Percentiles rank a stretch among this genome's conserved stretches.
These are phyloP conservation scores for Montipora sp. DNA, from an alignment of 64 coral and sea anemone species.

Conservation along the genomic window DNA sequence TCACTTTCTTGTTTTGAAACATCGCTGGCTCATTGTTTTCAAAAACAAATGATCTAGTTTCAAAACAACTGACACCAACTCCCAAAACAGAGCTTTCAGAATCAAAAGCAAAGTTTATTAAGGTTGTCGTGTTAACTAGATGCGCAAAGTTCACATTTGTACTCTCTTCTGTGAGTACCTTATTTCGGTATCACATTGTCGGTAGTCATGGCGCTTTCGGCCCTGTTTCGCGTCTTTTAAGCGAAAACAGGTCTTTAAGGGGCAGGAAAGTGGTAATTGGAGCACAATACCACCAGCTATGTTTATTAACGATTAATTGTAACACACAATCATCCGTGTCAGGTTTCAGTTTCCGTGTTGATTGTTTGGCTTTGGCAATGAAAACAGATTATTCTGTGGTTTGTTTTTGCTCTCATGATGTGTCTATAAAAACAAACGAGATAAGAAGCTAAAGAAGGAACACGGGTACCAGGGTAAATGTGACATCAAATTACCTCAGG, in stretches of 20 bases:
- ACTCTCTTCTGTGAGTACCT: not conserved
- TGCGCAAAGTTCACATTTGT: not conserved
- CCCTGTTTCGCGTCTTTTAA: not conserved
- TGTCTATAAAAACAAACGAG: conserved; percentile 22
- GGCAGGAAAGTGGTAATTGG: not conserved
- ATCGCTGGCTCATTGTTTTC: conserved; percentile 1
- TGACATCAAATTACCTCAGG: conserved; percentile 65
- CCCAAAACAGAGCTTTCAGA: conserved; percentile 3
- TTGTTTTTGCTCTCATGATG: not conserved
- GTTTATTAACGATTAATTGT: conserved; percentile 19
- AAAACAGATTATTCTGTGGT: conserved; percentile 10
- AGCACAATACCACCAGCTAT: conserved; percentile 6
- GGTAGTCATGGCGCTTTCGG: not conserved
- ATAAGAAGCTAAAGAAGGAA: conserved; percentile 46
- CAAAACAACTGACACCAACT: conserved; percentile 26
- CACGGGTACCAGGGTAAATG: conserved; percentile 26
- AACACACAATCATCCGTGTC: not conserved
- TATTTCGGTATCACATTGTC: not conserved
- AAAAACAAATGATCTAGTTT: conserved; percentile 25
- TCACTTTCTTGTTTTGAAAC: not conserved
- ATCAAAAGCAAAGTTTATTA: not conserved
- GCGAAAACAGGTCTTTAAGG: not conserved
- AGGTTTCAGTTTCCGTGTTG: not conserved
- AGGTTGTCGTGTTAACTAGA: not conserved
- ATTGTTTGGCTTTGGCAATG: not conserved